These are phyloP conservation scores for Pollenia labialis DNA, from an alignment of 2,888 invertebrate species.

Conservation along the genomic window DNA sequence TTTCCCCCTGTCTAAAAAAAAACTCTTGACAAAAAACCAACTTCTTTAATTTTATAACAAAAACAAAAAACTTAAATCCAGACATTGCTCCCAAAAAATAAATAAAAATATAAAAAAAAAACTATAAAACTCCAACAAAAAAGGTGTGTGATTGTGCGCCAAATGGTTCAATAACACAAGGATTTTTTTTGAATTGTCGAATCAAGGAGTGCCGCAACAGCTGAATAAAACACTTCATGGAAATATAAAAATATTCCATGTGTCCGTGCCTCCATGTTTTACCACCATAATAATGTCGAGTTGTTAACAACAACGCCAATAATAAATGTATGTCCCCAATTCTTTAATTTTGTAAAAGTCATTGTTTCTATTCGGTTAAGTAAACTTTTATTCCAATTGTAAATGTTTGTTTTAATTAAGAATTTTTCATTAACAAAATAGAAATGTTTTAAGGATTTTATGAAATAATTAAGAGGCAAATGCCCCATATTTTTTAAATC, in stretches of 20 bases:
- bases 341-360: neutral
- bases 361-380: slow-evolving; percentile 3
- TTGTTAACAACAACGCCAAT: slow-evolving; percentile 40
- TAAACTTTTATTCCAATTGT: slow-evolving; percentile 31
- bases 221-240: slow-evolving; percentile 32
- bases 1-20: slow-evolving; percentile 7
- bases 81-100: slow-evolving; percentile 49
- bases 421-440: neutral
- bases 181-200: slow-evolving; percentile 18
- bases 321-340: neutral
- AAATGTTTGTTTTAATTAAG: slow-evolving; percentile 10
- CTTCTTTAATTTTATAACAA: slow-evolving; percentile 30
- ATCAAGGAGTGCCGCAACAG: slow-evolving; percentile 66
- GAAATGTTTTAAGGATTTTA: neutral
- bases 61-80: slow-evolving; percentile 43
- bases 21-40: slow-evolving; percentile 15
- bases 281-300: slow-evolving; percentile 20
- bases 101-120: neutral
- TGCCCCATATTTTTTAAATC: no score
- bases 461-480: no score
- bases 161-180: slow-evolving; percentile 63
- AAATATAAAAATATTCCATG: slow-evolving; percentile 5
- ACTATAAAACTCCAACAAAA: slow-evolving; percentile 34
- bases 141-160: slow-evolving; percentile 57
- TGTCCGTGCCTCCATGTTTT: slow-evolving; percentile 43